Evolutionary conservation across 2,888 invertebrate species (phyloP).

Genomic region (Diarsia brunnea): DNA sequence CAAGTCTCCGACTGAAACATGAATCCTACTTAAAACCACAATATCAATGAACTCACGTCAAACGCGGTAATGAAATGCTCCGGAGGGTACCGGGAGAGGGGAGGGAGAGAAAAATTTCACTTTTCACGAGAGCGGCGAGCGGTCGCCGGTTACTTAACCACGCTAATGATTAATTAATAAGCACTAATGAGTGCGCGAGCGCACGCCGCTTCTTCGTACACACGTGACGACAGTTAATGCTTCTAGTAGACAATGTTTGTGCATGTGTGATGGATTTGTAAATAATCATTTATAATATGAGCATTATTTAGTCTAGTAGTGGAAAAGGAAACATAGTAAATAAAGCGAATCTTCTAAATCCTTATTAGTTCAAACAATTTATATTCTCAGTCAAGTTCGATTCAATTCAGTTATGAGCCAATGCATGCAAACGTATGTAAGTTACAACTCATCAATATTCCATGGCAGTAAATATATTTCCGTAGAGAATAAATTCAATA

Average conservation of each 20-base stretch:
- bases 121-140: constrained; percentile 65
- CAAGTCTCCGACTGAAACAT: background rate
- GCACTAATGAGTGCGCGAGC: constrained; percentile 65
- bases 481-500: constrained; percentile 55
- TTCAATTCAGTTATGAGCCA: constrained; percentile 5
- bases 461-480: constrained; percentile 35
- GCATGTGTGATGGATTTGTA: constrained; percentile 9
- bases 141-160: constrained; percentile 63
- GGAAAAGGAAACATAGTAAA: background rate
- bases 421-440: constrained; percentile 6
- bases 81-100: constrained; percentile 12
- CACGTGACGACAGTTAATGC: constrained; percentile 41
- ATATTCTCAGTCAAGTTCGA: background rate
- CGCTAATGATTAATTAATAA: constrained; percentile 69
- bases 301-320: background rate
- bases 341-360: background rate
- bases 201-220: constrained; percentile 50
- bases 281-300: background rate
- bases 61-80: constrained; percentile 34
- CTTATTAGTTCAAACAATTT: constrained; percentile 1
- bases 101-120: constrained; percentile 64
- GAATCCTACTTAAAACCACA: constrained; percentile 1
- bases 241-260: constrained; percentile 25
- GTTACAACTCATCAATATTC: constrained; percentile 28
- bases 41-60: constrained; percentile 40